Percentiles rank a stretch among this genome's conserved stretches.
Conservation (phyloP, 1,140 invertebrate genomes). For the Nylanderia fulva region DNA sequence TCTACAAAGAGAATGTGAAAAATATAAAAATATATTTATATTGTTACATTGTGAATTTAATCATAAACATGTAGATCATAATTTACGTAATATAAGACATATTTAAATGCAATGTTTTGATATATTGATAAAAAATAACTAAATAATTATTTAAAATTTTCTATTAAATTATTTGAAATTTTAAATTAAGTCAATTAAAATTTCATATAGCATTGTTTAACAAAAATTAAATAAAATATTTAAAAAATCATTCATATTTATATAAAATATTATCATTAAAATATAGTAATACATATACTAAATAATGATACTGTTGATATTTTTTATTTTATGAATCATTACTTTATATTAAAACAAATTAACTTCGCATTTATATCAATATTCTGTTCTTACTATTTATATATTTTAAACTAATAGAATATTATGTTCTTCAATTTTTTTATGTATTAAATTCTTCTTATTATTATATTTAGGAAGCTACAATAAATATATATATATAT, state of each 20-base stretch:
- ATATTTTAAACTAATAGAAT: constrained; percentile 17
- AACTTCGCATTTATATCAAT: background rate
- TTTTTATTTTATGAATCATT: background rate
- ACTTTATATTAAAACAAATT: background rate
- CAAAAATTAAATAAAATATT: background rate
- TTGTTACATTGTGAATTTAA: background rate
- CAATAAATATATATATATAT: constrained; percentile 19
- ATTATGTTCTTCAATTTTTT: background rate
- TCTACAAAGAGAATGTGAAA: constrained; percentile 31
- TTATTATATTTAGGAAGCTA: background rate
- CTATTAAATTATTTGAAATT: no score
- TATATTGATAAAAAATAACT: constrained; percentile 13
- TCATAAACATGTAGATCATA: background rate
- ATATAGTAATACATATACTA: background rate
- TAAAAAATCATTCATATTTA: background rate
- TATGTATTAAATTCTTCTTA: background rate
- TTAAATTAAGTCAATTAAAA: constrained; percentile 8
- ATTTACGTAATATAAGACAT: background rate
- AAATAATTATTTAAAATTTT: background rate
- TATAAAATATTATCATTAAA: background rate
- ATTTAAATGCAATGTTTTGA: background rate
- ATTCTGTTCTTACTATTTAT: background rate
- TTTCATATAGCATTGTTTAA: no score
- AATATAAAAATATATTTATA: constrained; percentile 30
- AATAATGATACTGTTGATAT: background rate